These are phyloP conservation scores for Cryptus viduatorius DNA, from an alignment of 2,888 invertebrate species.

Conservation along the genomic window DNA sequence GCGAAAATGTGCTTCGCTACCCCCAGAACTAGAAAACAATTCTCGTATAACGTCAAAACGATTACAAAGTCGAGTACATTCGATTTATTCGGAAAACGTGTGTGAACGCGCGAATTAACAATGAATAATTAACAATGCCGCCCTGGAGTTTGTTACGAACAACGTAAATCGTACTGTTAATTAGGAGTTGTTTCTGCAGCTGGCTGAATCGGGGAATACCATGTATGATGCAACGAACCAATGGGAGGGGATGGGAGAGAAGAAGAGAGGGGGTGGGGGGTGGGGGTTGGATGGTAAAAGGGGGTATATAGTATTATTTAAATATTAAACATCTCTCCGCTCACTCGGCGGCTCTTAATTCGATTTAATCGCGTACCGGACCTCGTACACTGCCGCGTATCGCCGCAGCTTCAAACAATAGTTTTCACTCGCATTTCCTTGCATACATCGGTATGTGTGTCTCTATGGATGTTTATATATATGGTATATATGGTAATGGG, in stretches of 20 bases:
- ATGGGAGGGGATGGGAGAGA: too few species aligned
- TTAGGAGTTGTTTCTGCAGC: not conserved
- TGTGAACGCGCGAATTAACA: not conserved
- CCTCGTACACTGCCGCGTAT: not conserved
- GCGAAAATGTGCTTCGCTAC: too few species aligned
- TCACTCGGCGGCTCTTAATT: not conserved
- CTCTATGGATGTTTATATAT: too few species aligned
- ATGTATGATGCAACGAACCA: too few species aligned
- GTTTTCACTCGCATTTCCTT: too few species aligned
- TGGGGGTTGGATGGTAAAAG: too few species aligned
- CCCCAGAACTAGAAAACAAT: not conserved
- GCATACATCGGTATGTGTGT: too few species aligned
- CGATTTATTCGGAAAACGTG: not conserved
- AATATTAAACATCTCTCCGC: not conserved
- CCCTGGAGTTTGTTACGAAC: not conserved
- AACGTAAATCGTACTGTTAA: not conserved
- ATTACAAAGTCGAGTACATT: not conserved
- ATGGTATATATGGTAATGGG: slow-evolving; percentile 9
- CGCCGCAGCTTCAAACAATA: not conserved
- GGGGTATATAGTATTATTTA: not conserved
- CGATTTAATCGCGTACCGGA: not conserved
- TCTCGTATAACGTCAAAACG: not conserved
- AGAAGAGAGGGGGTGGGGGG: too few species aligned
- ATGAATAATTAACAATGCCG: not conserved
- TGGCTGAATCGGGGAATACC: too few species aligned